Conservation (phyloP, 1,140 invertebrate species). For the Diabrotica virgifera region DNA sequence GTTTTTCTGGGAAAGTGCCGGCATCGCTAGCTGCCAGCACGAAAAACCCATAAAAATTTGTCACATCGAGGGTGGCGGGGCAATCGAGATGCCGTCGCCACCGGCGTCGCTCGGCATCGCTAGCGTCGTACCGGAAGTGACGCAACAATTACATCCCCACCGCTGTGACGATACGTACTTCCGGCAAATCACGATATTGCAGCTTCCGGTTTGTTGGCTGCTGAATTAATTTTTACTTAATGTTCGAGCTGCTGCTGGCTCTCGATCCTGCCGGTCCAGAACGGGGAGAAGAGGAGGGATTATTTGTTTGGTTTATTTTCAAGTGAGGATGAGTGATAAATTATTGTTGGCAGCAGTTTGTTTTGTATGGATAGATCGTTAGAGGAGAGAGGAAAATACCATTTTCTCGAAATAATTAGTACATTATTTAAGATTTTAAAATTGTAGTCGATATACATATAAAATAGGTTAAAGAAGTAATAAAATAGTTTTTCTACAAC, state of each 20-base stretch:
- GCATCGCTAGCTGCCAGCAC: conserved; percentile 7
- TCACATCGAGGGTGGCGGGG: conserved; percentile 38
- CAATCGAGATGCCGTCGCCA: conserved; percentile 22
- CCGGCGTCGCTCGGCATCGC: conserved; percentile 15
- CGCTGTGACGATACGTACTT: conserved; percentile 43
- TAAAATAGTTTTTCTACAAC: too few species aligned
- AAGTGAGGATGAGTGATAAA: too few species aligned
- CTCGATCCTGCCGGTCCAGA: background rate
- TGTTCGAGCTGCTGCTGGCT: background rate
- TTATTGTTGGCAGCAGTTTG: too few species aligned
- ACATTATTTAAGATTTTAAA: too few species aligned
- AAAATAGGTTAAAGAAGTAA: too few species aligned
- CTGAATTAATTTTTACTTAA: conserved; percentile 19
- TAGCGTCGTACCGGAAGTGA: conserved; percentile 26
- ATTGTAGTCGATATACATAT: too few species aligned
- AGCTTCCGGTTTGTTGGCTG: conserved; percentile 33
- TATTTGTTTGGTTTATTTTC: too few species aligned
- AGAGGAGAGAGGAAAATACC: too few species aligned
- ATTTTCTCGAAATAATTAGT: too few species aligned
- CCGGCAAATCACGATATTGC: conserved; percentile 33
- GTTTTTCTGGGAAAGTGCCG: conserved; percentile 28
- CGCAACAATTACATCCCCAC: conserved; percentile 41
- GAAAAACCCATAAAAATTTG: conserved; percentile 45
- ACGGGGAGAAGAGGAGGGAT: background rate
- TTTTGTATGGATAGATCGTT: too few species aligned